A percentile compares a stretch with the other conserved stretches of the same genome.
Evolutionary conservation across 35 echinoderm and acorn worm species (phyloP).

Genomic region (Eucidaris tribuloides): DNA sequence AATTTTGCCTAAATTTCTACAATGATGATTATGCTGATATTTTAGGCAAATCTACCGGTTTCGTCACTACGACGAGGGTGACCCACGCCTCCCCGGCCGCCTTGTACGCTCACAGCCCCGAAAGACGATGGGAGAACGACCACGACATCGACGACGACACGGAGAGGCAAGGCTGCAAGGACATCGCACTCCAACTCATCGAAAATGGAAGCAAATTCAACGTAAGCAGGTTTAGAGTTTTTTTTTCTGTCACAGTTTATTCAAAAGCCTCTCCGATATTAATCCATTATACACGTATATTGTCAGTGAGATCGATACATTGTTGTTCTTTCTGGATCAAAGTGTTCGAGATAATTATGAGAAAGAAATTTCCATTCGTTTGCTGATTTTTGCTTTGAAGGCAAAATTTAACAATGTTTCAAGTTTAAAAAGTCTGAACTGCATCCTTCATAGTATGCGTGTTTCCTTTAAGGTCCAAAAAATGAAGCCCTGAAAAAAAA

Average conservation of each 20-base stretch:
- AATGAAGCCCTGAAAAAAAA: too few species aligned
- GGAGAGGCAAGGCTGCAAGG: conserved; percentile 25
- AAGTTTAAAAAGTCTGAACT: too few species aligned
- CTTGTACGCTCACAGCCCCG: conserved; percentile 69
- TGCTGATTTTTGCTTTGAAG: too few species aligned
- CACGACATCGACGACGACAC: conserved; percentile 28
- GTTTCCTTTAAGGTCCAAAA: too few species aligned
- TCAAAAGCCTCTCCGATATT: neutral
- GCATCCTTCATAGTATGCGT: neutral
- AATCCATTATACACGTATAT: neutral
- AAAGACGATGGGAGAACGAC: conserved; percentile 75
- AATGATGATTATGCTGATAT: too few species aligned
- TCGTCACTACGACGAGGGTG: conserved; percentile 72
- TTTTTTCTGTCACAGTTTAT: neutral
- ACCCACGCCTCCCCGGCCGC: conserved; percentile 85
- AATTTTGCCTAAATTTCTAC: too few species aligned
- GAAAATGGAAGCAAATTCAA: conserved; percentile 20
- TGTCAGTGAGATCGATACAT: neutral
- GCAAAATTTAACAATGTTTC: too few species aligned
- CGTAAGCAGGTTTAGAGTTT: neutral
- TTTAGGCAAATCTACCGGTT: conserved; percentile 73
- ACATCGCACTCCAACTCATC: conserved; percentile 47
- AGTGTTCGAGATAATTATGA: neutral
- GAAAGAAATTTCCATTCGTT: neutral
- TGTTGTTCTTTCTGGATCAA: neutral